Evolutionary conservation across 2,888 invertebrate species (phyloP).

Genomic region (Stomorhina lunata): DNA sequence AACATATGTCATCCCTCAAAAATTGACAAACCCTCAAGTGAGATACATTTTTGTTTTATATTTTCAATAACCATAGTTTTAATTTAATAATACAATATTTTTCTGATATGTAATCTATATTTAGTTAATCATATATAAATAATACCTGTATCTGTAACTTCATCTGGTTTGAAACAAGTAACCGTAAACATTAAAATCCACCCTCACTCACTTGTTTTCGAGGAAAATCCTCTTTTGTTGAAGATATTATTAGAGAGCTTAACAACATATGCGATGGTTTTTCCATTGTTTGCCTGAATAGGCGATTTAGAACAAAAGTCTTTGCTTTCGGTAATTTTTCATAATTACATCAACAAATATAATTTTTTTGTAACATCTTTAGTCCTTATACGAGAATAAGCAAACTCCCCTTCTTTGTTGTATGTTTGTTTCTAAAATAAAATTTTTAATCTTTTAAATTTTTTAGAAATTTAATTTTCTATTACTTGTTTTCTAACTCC

Average conservation of each 20-base stretch:
- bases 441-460: constrained; percentile 54
- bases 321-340: constrained; percentile 33
- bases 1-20: constrained; percentile 60
- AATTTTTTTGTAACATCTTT: constrained; percentile 20
- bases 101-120: constrained; percentile 45
- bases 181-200: constrained; percentile 22
- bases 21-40: constrained; percentile 12
- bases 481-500: constrained; percentile 32
- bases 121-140: constrained; percentile 60
- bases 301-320: constrained; percentile 43
- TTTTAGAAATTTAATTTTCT: constrained; percentile 14
- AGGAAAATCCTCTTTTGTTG: constrained; percentile 58
- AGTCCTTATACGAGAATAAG: neutral
- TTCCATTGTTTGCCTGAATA: neutral
- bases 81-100: constrained; percentile 62
- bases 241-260: constrained; percentile 42
- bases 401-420: constrained; percentile 5
- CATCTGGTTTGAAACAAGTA: constrained; percentile 1
- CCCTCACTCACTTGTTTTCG: constrained; percentile 56
- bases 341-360: constrained; percentile 65
- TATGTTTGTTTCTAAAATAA: neutral
- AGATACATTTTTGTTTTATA: neutral
- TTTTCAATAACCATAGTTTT: constrained; percentile 55
- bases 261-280: constrained; percentile 63
- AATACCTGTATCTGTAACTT: constrained; percentile 59